phyloP scores from a whole-genome alignment of 2,113 vertebrate genomes.

The Chamaea fasciata region DNA sequence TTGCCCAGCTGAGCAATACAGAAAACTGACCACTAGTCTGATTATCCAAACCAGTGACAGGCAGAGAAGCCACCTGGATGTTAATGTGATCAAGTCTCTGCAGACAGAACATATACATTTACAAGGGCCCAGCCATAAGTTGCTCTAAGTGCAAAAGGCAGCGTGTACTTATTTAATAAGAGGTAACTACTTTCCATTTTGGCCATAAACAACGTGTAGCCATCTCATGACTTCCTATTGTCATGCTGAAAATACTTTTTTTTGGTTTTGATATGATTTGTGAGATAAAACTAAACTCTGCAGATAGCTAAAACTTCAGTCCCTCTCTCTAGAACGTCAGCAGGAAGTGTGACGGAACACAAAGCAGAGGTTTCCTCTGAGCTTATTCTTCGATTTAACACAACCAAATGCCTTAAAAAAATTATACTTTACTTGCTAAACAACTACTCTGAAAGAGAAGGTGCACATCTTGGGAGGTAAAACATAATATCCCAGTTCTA shows the following conservation, averaged over 20 bases:
- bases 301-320: neutral
- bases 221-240: neutral
- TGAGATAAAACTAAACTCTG: neutral
- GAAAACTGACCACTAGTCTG: neutral
- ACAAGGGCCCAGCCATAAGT: neutral
- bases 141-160: neutral
- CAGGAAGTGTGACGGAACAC: neutral
- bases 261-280: neutral
- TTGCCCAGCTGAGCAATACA: neutral
- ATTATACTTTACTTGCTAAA: neutral
- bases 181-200: neutral
- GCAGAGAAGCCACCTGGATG: neutral
- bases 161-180: neutral
- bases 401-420: neutral
- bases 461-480: fast-evolving
- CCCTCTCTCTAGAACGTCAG: neutral
- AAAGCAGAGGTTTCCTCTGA: neutral
- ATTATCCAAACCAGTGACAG: neutral
- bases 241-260: neutral
- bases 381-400: neutral
- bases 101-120: neutral
- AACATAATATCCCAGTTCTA: neutral
- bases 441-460: neutral
- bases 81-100: neutral
- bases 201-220: neutral